Percentiles rank a stretch among this genome's conserved stretches.
These are phyloP conservation scores for Metopolophium dirhodum DNA, from an alignment of 1,140 invertebrate species.

Conservation along the genomic window DNA sequence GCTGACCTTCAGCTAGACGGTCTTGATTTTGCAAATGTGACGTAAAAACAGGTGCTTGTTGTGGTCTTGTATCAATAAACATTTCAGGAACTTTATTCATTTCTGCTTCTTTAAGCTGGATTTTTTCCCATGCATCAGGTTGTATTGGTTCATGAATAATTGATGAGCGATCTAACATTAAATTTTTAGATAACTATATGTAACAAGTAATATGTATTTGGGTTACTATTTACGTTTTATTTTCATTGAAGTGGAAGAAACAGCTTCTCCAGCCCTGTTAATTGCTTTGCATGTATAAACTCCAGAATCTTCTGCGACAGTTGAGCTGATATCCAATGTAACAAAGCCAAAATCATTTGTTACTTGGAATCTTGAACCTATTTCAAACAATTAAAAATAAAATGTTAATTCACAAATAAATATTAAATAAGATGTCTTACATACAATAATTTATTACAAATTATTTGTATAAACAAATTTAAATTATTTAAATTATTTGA, in stretches of 20 bases:
- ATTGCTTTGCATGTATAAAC: conserved; percentile 93
- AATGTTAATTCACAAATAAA: not conserved
- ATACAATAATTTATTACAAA: not conserved
- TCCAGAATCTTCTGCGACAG: conserved; percentile 88
- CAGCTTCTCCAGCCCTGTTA: conserved; percentile 88
- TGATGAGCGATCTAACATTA: conserved; percentile 70
- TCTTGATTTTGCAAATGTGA: conserved; percentile 87
- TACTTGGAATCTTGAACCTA: conserved; percentile 83
- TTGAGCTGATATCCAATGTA: conserved; percentile 87
- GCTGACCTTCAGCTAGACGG: conserved; percentile 85
- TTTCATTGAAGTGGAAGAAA: conserved; percentile 86
- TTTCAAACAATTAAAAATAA: not conserved
- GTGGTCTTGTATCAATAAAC: conserved; percentile 80
- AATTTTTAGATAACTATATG: not conserved
- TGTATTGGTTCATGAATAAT: conserved; percentile 82
- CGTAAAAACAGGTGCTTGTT: conserved; percentile 88
- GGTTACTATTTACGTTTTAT: conserved; percentile 69
- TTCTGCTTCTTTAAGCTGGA: conserved; percentile 85
- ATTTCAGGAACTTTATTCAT: conserved; percentile 86
- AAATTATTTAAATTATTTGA: not conserved
- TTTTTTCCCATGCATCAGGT: conserved; percentile 88
- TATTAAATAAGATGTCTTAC: not conserved
- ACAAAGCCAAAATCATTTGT: conserved; percentile 94
- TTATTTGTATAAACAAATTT: not conserved
- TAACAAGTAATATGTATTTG: not conserved